Percentiles rank a stretch among this genome's conserved stretches.
phyloP scores from a whole-genome alignment of 2,888 invertebrate genomes.

The Ormyrus rosae region DNA sequence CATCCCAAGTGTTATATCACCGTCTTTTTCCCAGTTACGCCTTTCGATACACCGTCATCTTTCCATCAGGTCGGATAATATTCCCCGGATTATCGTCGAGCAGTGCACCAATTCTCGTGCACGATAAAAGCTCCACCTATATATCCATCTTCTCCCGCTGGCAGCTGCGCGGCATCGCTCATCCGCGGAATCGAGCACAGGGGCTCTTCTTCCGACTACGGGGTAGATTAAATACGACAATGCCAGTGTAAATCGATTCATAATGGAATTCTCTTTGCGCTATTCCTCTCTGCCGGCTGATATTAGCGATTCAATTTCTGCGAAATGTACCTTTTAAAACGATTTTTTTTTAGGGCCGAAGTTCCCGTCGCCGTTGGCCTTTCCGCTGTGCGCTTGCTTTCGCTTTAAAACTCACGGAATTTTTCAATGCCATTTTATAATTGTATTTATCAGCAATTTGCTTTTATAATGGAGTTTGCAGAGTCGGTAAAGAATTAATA shows the following conservation, averaged over 20 bases:
- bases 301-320: conserved; percentile 29
- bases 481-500: too few species aligned
- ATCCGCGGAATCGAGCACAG: not conserved
- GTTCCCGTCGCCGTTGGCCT: not conserved
- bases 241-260: conserved; percentile 23
- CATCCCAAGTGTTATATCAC: not conserved
- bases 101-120: conserved; percentile 4
- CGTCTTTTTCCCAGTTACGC: not conserved
- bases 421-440: too few species aligned
- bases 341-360: not conserved
- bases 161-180: conserved; percentile 1
- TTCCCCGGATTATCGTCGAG: conserved; percentile 11
- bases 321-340: conserved; percentile 8
- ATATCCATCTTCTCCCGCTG: conserved; percentile 18
- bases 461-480: too few species aligned
- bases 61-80: conserved; percentile 9
- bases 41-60: not conserved
- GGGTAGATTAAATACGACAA: conserved; percentile 37
- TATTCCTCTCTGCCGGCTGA: not conserved
- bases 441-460: too few species aligned
- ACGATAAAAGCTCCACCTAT: conserved; percentile 29
- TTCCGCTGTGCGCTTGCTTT: not conserved
- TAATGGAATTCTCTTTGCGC: conserved; percentile 27
- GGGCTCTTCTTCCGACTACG: not conserved
- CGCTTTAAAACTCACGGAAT: too few species aligned